Base-by-base conservation (phyloP, 2,797 vertebrate genomes). In the Tapera naevia region DNA sequence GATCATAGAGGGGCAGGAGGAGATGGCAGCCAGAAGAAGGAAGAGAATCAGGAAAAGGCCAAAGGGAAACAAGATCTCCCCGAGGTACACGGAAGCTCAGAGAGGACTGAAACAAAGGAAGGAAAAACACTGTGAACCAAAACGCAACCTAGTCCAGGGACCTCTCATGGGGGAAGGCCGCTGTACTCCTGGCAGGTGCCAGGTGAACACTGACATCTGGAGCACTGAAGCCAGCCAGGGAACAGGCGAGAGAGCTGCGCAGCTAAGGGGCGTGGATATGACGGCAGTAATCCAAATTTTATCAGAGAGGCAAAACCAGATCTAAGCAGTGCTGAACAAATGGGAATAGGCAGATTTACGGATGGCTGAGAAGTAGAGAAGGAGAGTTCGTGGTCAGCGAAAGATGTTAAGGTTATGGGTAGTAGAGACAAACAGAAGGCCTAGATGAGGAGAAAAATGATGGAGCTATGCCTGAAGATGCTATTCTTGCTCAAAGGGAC, bases 311-410 rank as follows among this genome's bases (percentile, higher is more conserved):
- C 57, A 93, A 64, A 80, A 70, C 60, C 8, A 6, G 64, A 82
- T 30, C 69, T 70, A 67, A 54, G 65, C 22, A 51, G 33, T 43
- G 43, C 23, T 73, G 53, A 93, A 78, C 70, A 75, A 87, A 81
- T 3, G 37, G 80, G 64, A 92, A 78, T 3, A 78, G 46, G 76
- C 61, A 95, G 73, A 94, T 79, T 82, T 92, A 82, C 14, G 66
- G 56, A 67, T 2, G 4, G 53, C 39, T 81, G 50, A 85, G 67
- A 88, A 92, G 41, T 50, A 46, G 21, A 92, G 87, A 89, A 94
- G 71, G 88, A 94, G 67, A 93, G 80, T 43, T 95, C 93, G 94
- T 73, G 80, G 88, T 89, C 91, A 94, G 58, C 39, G 75, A 86
- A 74, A 71, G 88, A 57, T n/a, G 70, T 43, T 71, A 58, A 84